These are phyloP conservation scores for Drosophila equinoxialis DNA, from an alignment of 1,140 invertebrate species.

Conservation along the genomic window DNA sequence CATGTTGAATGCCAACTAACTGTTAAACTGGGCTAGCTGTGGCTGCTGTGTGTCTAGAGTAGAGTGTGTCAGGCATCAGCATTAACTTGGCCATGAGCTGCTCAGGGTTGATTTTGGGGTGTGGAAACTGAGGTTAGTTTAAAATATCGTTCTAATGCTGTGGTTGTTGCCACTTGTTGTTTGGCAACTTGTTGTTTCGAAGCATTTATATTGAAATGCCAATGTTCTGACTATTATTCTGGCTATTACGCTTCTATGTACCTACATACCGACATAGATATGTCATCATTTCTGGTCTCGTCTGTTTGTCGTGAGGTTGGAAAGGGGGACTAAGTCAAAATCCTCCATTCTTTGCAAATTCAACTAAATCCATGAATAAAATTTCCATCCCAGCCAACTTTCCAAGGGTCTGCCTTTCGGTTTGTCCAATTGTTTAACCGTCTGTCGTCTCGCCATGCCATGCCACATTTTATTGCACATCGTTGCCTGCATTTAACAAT, in stretches of 20 bases:
- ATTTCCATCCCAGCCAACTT: slow-evolving; percentile 51
- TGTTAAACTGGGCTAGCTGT: slow-evolving; percentile 25
- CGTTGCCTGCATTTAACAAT: slow-evolving; percentile 69
- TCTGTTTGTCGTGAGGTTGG: slow-evolving; percentile 69
- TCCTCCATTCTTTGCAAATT: slow-evolving; percentile 76
- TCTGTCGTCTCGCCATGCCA: slow-evolving; percentile 10
- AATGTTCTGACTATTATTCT: slow-evolving; percentile 39
- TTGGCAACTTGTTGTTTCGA: slow-evolving; percentile 32
- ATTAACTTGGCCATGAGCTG: background rate
- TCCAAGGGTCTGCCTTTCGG: slow-evolving; percentile 23
- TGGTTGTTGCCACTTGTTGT: slow-evolving; percentile 65
- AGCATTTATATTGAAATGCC: slow-evolving; percentile 75
- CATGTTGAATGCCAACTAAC: slow-evolving; percentile 41
- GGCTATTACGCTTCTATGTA: slow-evolving; percentile 17
- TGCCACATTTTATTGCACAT: slow-evolving; percentile 73
- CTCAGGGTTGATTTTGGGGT: background rate
- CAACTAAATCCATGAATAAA: slow-evolving; percentile 81
- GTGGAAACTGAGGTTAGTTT: background rate
- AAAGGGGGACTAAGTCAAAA: slow-evolving; percentile 64
- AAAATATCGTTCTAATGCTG: background rate
- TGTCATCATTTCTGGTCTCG: slow-evolving; percentile 62
- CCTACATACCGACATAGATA: slow-evolving; percentile 37
- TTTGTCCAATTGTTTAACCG: slow-evolving; percentile 27
- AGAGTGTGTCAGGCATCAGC: background rate
- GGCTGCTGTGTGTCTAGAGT: slow-evolving; percentile 11